Evolutionary conservation across 2,797 vertebrate genomes (phyloP).

Genomic region (Phoxinus dragarum): DNA sequence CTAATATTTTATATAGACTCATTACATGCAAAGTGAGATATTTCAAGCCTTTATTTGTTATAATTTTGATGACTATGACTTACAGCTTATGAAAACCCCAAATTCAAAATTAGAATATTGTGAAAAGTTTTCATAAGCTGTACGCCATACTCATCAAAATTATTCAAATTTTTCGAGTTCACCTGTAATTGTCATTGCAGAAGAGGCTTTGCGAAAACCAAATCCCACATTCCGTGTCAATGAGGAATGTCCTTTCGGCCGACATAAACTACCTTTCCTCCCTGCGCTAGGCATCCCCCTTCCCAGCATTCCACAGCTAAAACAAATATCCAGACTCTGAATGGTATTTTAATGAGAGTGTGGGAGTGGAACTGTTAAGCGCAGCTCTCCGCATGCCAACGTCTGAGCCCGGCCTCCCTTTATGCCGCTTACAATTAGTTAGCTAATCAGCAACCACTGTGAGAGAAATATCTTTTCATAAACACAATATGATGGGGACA

Average conservation of each 20-base stretch:
- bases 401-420: constrained; percentile 37
- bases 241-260: background rate
- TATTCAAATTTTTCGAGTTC: too few relatives aligned
- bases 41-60: too few relatives aligned
- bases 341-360: constrained; percentile 75
- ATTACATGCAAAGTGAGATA: too few relatives aligned
- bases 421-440: constrained; percentile 51
- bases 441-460: constrained; percentile 43
- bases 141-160: too few relatives aligned
- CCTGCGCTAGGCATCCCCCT: constrained; percentile 13
- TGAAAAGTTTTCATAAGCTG: too few relatives aligned
- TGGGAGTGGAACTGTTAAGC: constrained; percentile 58
- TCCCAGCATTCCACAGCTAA: constrained; percentile 73
- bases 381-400: constrained; percentile 25
- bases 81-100: too few relatives aligned
- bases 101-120: too few relatives aligned
- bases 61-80: too few relatives aligned
- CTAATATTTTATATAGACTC: too few relatives aligned
- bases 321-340: constrained; percentile 70
- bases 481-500: constrained; percentile 28
- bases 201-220: background rate
- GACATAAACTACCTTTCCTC: constrained; percentile 28
- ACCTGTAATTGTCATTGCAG: background rate
- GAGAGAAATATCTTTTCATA: constrained; percentile 30
- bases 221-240: background rate